Conservation (phyloP, 2,888 invertebrate genomes). For the Falcaria lacertinaria region DNA sequence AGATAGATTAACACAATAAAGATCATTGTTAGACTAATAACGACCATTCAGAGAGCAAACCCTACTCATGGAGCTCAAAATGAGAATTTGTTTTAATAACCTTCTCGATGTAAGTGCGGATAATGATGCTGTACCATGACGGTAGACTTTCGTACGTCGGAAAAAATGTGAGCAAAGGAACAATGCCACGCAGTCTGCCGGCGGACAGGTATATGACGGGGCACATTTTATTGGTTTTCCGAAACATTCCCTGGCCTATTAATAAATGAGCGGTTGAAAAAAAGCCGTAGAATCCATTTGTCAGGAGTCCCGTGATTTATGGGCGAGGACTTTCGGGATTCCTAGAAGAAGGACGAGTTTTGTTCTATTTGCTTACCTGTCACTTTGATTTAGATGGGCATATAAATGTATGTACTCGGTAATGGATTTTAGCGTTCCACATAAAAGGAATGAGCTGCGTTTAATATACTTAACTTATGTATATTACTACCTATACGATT, state of each 20-base stretch:
- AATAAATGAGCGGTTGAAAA: slow-evolving; percentile 77
- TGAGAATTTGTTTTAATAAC: slow-evolving; percentile 24
- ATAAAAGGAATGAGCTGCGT: no score
- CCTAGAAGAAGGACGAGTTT: slow-evolving; percentile 72
- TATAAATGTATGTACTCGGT: slow-evolving; percentile 25
- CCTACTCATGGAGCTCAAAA: slow-evolving; percentile 13
- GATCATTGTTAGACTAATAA: slow-evolving; percentile 2
- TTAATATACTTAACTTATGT: slow-evolving; percentile 3
- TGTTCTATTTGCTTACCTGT: slow-evolving; percentile 79
- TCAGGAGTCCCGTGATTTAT: slow-evolving; percentile 75
- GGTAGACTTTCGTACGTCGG: slow-evolving; percentile 11
- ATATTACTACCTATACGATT: slow-evolving; percentile 4
- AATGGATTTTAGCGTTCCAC: slow-evolving; percentile 38
- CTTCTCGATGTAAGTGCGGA: slow-evolving; percentile 6
- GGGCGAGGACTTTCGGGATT: slow-evolving; percentile 69
- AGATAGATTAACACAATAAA: neutral
- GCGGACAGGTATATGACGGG: slow-evolving; percentile 78
- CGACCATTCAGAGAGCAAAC: slow-evolving; percentile 9
- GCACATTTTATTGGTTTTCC: slow-evolving; percentile 80
- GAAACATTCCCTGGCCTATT: slow-evolving; percentile 77
- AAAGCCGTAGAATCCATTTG: slow-evolving; percentile 78
- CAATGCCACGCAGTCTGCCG: slow-evolving; percentile 76
- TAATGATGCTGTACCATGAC: slow-evolving; percentile 8
- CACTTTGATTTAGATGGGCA: slow-evolving; percentile 70
- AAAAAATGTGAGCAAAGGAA: slow-evolving; percentile 50